phyloP scores from a whole-genome alignment of 1,140 invertebrate species.

The Alviniconcha marisindica region DNA sequence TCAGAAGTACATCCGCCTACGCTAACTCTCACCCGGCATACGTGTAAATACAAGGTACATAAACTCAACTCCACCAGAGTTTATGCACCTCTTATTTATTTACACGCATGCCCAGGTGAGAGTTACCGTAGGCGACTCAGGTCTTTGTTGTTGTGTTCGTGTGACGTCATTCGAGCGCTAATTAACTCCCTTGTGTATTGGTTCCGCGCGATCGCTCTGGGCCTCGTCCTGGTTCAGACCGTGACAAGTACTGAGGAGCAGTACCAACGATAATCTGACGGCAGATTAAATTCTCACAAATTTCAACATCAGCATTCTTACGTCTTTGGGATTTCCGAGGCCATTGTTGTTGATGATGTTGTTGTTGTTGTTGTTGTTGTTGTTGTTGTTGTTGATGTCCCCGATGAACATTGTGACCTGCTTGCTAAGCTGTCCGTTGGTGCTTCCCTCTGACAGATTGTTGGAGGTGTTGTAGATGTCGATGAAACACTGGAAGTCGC shows the following conservation, averaged over 20 bases:
- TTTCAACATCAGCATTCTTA: neutral
- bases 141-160: neutral
- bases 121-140: too few species aligned
- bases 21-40: too few species aligned
- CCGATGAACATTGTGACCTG: neutral
- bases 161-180: neutral
- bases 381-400: neutral
- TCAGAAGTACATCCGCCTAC: too few species aligned
- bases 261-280: too few species aligned
- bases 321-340: neutral
- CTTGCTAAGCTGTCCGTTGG: neutral
- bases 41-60: too few species aligned
- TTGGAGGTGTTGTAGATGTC: neutral
- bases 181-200: neutral
- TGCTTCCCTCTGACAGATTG: neutral
- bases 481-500: constrained; percentile 8
- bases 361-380: too few species aligned
- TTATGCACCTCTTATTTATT: too few species aligned
- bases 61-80: too few species aligned
- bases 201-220: neutral
- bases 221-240: too few species aligned
- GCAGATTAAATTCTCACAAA: too few species aligned
- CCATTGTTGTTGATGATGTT: neutral
- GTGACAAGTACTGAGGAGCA: too few species aligned
- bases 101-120: too few species aligned